Base-by-base conservation (phyloP, 1,140 invertebrate species). In the Nymphalis io region DNA sequence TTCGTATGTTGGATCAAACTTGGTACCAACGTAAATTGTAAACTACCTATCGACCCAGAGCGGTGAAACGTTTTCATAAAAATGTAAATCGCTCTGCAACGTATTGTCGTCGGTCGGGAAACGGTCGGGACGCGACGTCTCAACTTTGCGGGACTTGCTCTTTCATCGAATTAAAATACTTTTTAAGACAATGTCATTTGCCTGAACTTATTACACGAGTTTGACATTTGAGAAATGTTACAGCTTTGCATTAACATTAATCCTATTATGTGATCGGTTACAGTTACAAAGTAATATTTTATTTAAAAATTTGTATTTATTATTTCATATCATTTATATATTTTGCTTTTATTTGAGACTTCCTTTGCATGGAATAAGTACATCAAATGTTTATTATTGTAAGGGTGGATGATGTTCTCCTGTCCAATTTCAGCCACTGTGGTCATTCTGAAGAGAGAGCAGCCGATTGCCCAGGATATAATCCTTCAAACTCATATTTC, bases 141-240 rank as follows among this genome's bases (percentile, higher is more conserved):
- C 58, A 82, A 83, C 83, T 86, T 79, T 70, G 60, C 65, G 67
- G 69, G 77, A 78, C 73, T 84, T 68, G 74, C 72, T 79, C 76
- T 80, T 83, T 83, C 76, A 80, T 84, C 80, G 78, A 86, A 87
- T 89, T 89, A 89, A 84, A 87, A 82, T 83, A 87, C 81, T 85
- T 88, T 83, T 73, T 73, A 77, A 82, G 78, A 84, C 78, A 83
- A 80, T 75, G 75, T 81, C 76, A 82, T 85, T 86, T 82, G 78
- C 58, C 71, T 44, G 44, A 78, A 77, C 67, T 65, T 70, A 70
- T 70, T 70, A 70, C 42, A 23, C 16, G 44, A 59, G 55, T 55
- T 64, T 44, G 23, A 64, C 39, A 51, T 64, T 65, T 23, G 51
- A 62, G 33, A 60, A 27, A 46, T 46, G 53, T n/a, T 70, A 59